Evolutionary conservation across 2,888 invertebrate species (phyloP).

Genomic region (Sinotaia quadrata): DNA sequence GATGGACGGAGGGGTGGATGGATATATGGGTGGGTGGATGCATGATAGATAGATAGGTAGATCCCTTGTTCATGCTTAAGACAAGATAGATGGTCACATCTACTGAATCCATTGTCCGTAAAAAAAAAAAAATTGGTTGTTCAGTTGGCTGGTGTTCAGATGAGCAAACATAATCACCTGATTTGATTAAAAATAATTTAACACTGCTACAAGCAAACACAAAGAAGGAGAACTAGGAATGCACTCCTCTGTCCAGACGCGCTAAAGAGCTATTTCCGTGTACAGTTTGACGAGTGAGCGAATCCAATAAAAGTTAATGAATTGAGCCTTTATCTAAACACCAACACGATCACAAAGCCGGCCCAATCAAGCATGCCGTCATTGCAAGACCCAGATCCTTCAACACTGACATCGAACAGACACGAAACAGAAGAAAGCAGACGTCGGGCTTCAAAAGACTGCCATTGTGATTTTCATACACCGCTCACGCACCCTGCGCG

Average conservation of each 20-base stretch:
- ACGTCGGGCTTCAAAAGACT: background rate
- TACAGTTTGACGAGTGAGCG: slow-evolving; percentile 12
- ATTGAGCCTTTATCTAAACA: slow-evolving; percentile 14
- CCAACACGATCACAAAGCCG: background rate
- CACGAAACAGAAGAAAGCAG: slow-evolving; percentile 6
- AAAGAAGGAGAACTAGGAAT: too few relatives aligned
- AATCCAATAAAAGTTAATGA: slow-evolving; percentile 14
- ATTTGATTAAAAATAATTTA: too few relatives aligned
- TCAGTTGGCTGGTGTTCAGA: too few relatives aligned
- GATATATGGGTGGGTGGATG: too few relatives aligned
- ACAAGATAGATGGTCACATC: too few relatives aligned
- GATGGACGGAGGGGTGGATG: too few relatives aligned
- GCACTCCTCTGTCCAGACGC: background rate
- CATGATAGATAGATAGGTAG: too few relatives aligned
- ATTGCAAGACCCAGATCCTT: background rate
- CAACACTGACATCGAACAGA: background rate
- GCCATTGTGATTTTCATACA: slow-evolving; percentile 10
- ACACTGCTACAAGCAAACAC: too few relatives aligned
- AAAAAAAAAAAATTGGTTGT: too few relatives aligned
- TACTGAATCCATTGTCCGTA: too few relatives aligned
- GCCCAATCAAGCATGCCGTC: background rate
- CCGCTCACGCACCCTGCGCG: slow-evolving; percentile 14
- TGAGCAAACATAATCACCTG: too few relatives aligned
- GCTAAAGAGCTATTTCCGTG: slow-evolving; percentile 8
- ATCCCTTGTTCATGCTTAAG: too few relatives aligned